phyloP scores from a whole-genome alignment of 2,113 vertebrate genomes.

The Ailuropoda melanoleuca region DNA sequence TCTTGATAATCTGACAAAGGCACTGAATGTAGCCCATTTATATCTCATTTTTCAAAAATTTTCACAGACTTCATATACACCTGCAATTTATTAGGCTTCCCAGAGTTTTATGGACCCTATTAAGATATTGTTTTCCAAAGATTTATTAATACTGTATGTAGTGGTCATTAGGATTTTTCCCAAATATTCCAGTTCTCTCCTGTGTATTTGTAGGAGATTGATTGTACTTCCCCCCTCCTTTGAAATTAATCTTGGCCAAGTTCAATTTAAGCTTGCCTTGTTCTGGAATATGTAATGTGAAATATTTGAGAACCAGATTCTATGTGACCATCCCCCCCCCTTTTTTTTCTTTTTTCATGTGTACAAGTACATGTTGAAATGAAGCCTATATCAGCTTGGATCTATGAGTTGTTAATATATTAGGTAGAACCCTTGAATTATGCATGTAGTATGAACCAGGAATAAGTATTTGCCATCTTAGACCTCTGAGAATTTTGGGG shows the following conservation, averaged over 20 bases:
- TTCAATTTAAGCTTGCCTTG: neutral
- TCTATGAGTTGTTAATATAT: neutral
- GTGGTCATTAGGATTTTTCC: neutral
- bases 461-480: neutral
- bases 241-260: neutral
- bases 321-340: fast-evolving
- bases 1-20: neutral
- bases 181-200: neutral
- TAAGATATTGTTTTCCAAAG: neutral
- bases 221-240: neutral
- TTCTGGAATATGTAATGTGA: neutral
- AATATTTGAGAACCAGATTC: neutral
- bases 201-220: neutral
- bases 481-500: neutral
- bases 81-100: neutral
- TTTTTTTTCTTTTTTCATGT: neutral
- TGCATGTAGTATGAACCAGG: neutral
- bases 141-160: neutral
- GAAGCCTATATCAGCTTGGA: neutral
- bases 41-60: neutral
- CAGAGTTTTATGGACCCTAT: neutral
- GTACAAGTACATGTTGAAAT: neutral
- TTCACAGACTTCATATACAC: neutral
- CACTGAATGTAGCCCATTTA: neutral
- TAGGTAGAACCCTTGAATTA: neutral